Evolutionary conservation across 2,888 invertebrate genomes (phyloP).

Genomic region (Acanthosepion pharaonis): DNA sequence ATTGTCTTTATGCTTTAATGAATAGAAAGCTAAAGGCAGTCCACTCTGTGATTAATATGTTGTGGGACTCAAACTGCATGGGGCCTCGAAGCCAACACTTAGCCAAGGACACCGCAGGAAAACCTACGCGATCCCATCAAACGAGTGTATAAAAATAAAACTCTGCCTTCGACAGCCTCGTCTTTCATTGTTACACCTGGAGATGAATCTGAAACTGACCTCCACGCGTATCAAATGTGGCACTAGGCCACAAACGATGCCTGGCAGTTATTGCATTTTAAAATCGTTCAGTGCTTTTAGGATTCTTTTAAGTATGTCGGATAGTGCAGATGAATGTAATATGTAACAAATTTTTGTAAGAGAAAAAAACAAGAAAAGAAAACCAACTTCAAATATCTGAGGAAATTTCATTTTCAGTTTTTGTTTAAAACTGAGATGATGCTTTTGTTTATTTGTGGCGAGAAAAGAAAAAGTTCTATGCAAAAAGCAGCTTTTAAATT

Average conservation of each 20-base stretch:
- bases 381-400: too few species aligned
- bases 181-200: not conserved
- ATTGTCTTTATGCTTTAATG: not conserved
- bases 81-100: constrained; percentile 20
- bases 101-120: not conserved
- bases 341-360: not conserved
- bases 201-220: too few species aligned
- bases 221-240: not conserved
- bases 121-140: not conserved
- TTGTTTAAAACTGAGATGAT: too few species aligned
- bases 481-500: too few species aligned
- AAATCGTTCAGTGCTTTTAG: not conserved
- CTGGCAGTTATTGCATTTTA: not conserved
- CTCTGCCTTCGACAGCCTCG: too few species aligned
- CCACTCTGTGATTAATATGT: not conserved
- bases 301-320: too few species aligned
- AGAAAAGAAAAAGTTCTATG: too few species aligned
- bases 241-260: too few species aligned
- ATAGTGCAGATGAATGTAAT: not conserved
- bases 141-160: not conserved
- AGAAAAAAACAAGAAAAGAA: too few species aligned
- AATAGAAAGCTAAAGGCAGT: not conserved
- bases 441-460: too few species aligned
- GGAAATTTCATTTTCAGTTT: too few species aligned
- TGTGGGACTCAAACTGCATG: constrained; percentile 14